A percentile compares a stretch with the other conserved stretches of the same genome.
These are phyloP conservation scores for Conger conger DNA, from an alignment of 2,113 vertebrate species.

Conservation along the genomic window DNA sequence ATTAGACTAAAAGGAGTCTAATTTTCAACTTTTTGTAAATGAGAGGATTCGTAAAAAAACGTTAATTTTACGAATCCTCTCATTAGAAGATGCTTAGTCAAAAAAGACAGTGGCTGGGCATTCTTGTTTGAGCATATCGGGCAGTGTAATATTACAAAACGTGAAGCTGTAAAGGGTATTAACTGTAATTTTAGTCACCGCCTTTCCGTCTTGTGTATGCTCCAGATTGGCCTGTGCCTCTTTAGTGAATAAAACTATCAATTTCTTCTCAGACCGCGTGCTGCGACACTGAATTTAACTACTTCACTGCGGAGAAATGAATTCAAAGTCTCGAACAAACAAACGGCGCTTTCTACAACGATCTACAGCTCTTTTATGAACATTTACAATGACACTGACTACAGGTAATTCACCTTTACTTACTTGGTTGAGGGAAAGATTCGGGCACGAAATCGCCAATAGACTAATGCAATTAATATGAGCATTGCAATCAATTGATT, in stretches of 20 bases:
- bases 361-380: background rate
- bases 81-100: background rate
- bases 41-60: too few species aligned
- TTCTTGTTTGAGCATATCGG: background rate
- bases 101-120: background rate
- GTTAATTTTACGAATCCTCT: background rate
- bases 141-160: background rate
- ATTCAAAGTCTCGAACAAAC: background rate
- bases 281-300: conserved; percentile 64
- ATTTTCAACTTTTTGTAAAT: too few species aligned
- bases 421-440: background rate
- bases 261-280: conserved; percentile 47
- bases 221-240: background rate
- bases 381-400: background rate
- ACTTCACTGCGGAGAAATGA: conserved; percentile 36
- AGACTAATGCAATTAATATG: background rate
- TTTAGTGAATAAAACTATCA: background rate
- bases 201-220: background rate
- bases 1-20: background rate
- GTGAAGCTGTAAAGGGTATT: background rate
- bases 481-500: background rate
- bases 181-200: background rate
- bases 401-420: background rate
- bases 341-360: background rate
- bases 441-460: background rate